phyloP scores from a whole-genome alignment of 1,140 invertebrate species.

The Aphidius gifuensis region DNA sequence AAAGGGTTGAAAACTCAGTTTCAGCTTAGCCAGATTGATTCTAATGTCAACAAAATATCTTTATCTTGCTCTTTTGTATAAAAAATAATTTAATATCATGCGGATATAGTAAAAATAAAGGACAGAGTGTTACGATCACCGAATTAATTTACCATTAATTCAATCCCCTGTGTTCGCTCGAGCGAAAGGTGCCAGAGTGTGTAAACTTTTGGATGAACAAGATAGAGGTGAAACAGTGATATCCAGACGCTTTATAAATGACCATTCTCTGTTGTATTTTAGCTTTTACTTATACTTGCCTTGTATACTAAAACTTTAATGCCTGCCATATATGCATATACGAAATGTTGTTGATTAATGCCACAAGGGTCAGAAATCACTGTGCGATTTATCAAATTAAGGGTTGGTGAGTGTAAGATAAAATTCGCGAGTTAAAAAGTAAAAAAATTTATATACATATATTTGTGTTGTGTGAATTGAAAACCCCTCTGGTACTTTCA shows the following conservation, averaged over 20 bases:
- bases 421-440: slow-evolving; percentile 37
- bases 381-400: slow-evolving; percentile 57
- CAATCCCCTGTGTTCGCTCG: slow-evolving; percentile 34
- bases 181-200: slow-evolving; percentile 46
- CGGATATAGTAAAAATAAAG: background rate
- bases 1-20: background rate
- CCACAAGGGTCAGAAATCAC: slow-evolving; percentile 46
- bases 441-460: too few species aligned
- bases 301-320: slow-evolving; percentile 38
- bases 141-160: slow-evolving; percentile 57
- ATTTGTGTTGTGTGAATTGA: background rate
- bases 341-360: slow-evolving; percentile 49
- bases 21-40: slow-evolving; percentile 4
- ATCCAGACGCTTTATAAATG: slow-evolving; percentile 50
- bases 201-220: slow-evolving; percentile 55
- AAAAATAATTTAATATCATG: background rate
- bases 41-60: background rate
- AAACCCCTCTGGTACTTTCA: background rate
- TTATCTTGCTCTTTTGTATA: background rate
- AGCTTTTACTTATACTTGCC: slow-evolving; percentile 27
- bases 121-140: slow-evolving; percentile 34
- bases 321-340: slow-evolving; percentile 53
- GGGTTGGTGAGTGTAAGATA: slow-evolving; percentile 52
- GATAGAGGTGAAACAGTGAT: slow-evolving; percentile 41
- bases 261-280: slow-evolving; percentile 27